phyloP scores from a whole-genome alignment of 2,797 vertebrate genomes.

The Cercopithecus hamlyni region DNA sequence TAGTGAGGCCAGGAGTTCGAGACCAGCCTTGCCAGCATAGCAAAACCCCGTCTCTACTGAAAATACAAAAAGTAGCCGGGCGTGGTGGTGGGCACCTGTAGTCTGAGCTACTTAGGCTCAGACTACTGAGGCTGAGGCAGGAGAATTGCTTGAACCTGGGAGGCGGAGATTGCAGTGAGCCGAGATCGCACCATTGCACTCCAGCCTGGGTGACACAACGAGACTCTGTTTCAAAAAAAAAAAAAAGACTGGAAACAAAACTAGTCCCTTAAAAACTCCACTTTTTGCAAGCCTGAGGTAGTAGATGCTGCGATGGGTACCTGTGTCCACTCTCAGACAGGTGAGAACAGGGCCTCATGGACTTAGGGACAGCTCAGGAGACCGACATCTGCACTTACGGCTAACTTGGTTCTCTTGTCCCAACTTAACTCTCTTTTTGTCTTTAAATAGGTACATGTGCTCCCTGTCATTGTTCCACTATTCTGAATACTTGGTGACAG shows the following conservation, averaged over 20 bases:
- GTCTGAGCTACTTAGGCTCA: too few relatives aligned
- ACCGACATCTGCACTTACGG: neutral
- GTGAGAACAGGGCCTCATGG: neutral
- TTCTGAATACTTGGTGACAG: conserved; percentile 97
- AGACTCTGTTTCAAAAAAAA: too few relatives aligned
- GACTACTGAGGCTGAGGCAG: too few relatives aligned
- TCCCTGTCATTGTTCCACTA: conserved; percentile 98
- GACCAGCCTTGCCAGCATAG: too few relatives aligned
- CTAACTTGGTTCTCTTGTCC: neutral
- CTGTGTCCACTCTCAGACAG: neutral
- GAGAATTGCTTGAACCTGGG: too few relatives aligned
- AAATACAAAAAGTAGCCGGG: too few relatives aligned
- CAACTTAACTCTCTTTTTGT: neutral
- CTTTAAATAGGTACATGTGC: conserved; percentile 93
- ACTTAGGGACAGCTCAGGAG: neutral
- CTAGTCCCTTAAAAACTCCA: neutral
- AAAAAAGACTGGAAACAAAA: neutral
- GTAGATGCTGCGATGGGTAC: neutral
- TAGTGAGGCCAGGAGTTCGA: too few relatives aligned
- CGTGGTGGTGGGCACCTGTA: too few relatives aligned
- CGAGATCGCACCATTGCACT: rapidly evolving
- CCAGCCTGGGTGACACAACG: too few relatives aligned
- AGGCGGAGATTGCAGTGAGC: too few relatives aligned
- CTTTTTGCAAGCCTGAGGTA: neutral
- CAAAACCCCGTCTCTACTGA: too few relatives aligned